Evolutionary conservation across 2,797 vertebrate genomes (phyloP), one percentile per base, ranked within the genome.

Genomic region (Mus caroli): DNA sequence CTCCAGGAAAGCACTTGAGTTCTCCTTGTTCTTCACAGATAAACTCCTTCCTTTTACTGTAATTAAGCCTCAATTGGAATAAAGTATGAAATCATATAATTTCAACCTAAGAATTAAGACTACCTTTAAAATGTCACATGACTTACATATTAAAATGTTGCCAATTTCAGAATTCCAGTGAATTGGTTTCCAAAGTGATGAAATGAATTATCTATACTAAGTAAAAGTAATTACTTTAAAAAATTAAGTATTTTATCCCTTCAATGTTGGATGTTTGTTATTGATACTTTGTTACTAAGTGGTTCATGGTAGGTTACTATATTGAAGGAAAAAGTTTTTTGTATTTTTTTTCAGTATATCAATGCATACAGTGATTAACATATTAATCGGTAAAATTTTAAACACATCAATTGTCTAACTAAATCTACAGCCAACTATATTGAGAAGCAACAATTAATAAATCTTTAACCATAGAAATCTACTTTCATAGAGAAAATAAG

Each of bases 181-280:
- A 96, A 58, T 46, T 87, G 40, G 6, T 79, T 56, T 84, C 31
- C 71, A 78, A 83, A 93, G 91, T 62, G n/a, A 90, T 91, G 37
- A 84, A 56, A 79, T 85, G 31, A 94, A 88, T 83, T 46, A 78
- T 88, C 50, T 94, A 46, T 64, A 37, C 12, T 56, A 40, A 92
- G 26, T 64, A 46, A 94, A 96, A 52, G 50, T 37, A 93, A 90
- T 92, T 60, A 20, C 73, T 92, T 37, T 75, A 95, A 64, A 46
- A 94, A 92, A 54, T 89, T 96, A 95, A 95, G 94, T 40, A 54
- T 6, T 34, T 50, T 92, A 43, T 92, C 31, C 3, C 24, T 88
- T 78, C 17, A 69, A 7, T 80, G 77, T 76, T 80, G 46, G 46
- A 6, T 82, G 12, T 26, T 78, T 82, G 14, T 22, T 78, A 31